Conservation (phyloP, 2,797 vertebrate species). For the Alcedo quadribrachys region DNA sequence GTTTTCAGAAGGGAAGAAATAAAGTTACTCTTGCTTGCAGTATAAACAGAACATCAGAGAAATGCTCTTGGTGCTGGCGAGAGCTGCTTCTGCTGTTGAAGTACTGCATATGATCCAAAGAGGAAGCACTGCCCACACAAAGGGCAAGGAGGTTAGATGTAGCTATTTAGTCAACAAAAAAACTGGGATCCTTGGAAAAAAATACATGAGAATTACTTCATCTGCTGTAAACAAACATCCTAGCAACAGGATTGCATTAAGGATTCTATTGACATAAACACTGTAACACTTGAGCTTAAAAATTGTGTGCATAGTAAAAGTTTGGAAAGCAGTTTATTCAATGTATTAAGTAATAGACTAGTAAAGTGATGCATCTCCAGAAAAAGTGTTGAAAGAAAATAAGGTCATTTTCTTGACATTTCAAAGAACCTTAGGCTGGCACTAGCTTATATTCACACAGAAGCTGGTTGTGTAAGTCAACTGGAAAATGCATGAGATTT, state of each 20-base stretch:
- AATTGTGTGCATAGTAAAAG: background rate
- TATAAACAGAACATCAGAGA: background rate
- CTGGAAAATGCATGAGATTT: background rate
- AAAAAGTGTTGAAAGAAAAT: background rate
- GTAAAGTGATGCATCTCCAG: background rate
- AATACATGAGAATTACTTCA: background rate
- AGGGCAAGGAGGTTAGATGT: background rate
- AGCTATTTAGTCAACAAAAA: background rate
- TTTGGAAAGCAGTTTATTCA: background rate
- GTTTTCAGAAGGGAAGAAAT: background rate
- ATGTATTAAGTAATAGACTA: rapidly evolving
- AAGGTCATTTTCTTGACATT: background rate
- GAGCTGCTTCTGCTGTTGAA: background rate
- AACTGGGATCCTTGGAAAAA: background rate
- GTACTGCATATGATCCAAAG: background rate
- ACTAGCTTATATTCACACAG: background rate
- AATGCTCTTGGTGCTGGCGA: background rate
- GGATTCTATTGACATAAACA: background rate
- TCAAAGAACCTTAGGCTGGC: background rate
- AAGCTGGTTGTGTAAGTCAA: background rate
- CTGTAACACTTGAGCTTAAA: background rate
- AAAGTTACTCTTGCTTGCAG: background rate
- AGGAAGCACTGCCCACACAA: background rate
- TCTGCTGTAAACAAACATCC: background rate
- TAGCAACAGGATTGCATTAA: constrained; percentile 13